A percentile compares a stretch with the other conserved stretches of the same genome.
Conservation (phyloP, 1,140 invertebrate genomes). For the Nephila pilipes region DNA sequence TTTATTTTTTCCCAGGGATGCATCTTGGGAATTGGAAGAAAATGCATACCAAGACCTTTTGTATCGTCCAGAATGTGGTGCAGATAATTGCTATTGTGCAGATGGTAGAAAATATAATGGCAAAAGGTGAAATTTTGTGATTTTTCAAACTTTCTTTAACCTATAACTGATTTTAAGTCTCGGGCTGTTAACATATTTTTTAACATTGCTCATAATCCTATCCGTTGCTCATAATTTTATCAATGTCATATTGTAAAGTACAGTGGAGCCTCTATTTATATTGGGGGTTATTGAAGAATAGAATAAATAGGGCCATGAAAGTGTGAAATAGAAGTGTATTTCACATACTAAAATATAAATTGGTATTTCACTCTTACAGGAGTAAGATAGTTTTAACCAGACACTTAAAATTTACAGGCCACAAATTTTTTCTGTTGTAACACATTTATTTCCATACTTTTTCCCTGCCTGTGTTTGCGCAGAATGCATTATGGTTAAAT, state of each 20-base stretch:
- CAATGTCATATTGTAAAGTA: background rate
- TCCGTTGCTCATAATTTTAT: background rate
- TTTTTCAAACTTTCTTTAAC: background rate
- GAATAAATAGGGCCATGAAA: too few species aligned
- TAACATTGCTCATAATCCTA: background rate
- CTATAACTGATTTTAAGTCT: background rate
- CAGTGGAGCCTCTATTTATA: too few species aligned
- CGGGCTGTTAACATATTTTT: background rate
- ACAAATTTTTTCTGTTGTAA: too few species aligned
- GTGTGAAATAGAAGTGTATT: too few species aligned
- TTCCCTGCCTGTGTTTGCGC: too few species aligned
- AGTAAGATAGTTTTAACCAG: too few species aligned
- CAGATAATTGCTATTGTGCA: constrained; percentile 84
- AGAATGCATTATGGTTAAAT: too few species aligned
- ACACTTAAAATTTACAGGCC: too few species aligned
- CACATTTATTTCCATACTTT: too few species aligned
- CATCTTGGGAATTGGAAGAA: constrained; percentile 86
- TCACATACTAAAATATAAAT: too few species aligned
- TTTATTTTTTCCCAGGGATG: constrained; percentile 83
- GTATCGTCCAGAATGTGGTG: constrained; percentile 84
- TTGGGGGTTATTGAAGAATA: background rate
- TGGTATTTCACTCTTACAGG: too few species aligned
- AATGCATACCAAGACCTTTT: constrained; percentile 85
- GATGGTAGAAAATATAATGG: constrained; percentile 83
- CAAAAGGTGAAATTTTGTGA: constrained; percentile 81